These are phyloP conservation scores for Rhadinocentrus ornatus DNA, from an alignment of 2,797 vertebrate species.

Conservation along the genomic window DNA sequence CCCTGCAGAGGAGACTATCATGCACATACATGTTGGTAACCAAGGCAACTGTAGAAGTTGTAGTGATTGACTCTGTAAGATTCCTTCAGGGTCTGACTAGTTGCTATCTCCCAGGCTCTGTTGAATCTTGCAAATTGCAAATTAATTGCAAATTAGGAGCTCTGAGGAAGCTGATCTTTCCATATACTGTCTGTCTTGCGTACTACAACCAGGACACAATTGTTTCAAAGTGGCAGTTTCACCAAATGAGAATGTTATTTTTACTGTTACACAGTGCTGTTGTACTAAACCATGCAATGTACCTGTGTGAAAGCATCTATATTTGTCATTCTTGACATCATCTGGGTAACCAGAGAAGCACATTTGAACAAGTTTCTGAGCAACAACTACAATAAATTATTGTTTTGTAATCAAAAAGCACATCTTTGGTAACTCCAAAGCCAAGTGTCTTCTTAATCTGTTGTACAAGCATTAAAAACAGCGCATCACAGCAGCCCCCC, in stretches of 20 bases:
- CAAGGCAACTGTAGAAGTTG: neutral
- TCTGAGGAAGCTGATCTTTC: neutral
- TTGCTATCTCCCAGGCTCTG: neutral
- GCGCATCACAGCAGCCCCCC: conserved; percentile 16
- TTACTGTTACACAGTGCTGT: neutral
- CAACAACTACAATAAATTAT: neutral
- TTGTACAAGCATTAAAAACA: conserved; percentile 12
- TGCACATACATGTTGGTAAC: neutral
- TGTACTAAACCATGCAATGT: neutral
- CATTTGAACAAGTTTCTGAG: neutral
- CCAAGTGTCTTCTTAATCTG: conserved; percentile 8
- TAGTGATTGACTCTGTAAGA: neutral
- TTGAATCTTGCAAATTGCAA: neutral
- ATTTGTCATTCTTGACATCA: neutral
- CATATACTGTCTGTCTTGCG: neutral
- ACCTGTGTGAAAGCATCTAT: neutral
- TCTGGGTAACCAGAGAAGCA: neutral
- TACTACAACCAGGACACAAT: neutral
- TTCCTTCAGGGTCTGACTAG: neutral
- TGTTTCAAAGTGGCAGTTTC: neutral
- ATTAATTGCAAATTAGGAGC: too few relatives aligned
- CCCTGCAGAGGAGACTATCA: neutral
- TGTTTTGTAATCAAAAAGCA: neutral
- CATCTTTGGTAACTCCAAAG: neutral
- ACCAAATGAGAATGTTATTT: neutral